These are phyloP conservation scores for Hyles euphorbiae DNA, from an alignment of 1,140 invertebrate genomes.

Conservation along the genomic window DNA sequence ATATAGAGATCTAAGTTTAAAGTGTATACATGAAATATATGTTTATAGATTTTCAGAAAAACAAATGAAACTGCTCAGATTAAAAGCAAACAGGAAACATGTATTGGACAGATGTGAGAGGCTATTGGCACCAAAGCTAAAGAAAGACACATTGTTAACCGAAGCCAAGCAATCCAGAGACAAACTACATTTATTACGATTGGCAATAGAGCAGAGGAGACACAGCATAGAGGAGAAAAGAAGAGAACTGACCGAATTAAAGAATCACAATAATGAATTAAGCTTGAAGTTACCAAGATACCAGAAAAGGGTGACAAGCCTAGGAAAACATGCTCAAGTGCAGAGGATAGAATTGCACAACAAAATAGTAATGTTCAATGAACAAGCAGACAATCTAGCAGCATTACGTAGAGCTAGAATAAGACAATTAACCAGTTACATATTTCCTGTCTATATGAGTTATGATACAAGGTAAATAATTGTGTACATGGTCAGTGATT, in stretches of 20 bases:
- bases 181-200: slow-evolving; percentile 77
- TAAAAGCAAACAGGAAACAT: slow-evolving; percentile 76
- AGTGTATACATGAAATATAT: too few relatives aligned
- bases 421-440: slow-evolving; percentile 83
- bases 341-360: slow-evolving; percentile 75
- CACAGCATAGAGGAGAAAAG: slow-evolving; percentile 77
- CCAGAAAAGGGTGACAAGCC: slow-evolving; percentile 78
- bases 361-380: slow-evolving; percentile 69
- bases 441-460: slow-evolving; percentile 82
- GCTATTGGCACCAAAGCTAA: slow-evolving; percentile 75
- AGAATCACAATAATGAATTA: slow-evolving; percentile 77
- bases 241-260: slow-evolving; percentile 72
- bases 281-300: slow-evolving; percentile 77
- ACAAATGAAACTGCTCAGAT: slow-evolving; percentile 76
- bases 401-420: slow-evolving; percentile 79
- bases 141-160: slow-evolving; percentile 76
- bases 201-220: slow-evolving; percentile 79
- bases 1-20: slow-evolving; percentile 3
- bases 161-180: slow-evolving; percentile 81
- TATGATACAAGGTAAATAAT: slow-evolving; percentile 55
- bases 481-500: too few relatives aligned
- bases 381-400: slow-evolving; percentile 77
- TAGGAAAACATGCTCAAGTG: slow-evolving; percentile 76
- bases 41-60: slow-evolving; percentile 79
- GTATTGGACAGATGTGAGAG: slow-evolving; percentile 77